Evolutionary conservation across 2,113 vertebrate species (phyloP), one percentile per base, ranked within the genome.

Genomic region (Tiliqua scincoides): DNA sequence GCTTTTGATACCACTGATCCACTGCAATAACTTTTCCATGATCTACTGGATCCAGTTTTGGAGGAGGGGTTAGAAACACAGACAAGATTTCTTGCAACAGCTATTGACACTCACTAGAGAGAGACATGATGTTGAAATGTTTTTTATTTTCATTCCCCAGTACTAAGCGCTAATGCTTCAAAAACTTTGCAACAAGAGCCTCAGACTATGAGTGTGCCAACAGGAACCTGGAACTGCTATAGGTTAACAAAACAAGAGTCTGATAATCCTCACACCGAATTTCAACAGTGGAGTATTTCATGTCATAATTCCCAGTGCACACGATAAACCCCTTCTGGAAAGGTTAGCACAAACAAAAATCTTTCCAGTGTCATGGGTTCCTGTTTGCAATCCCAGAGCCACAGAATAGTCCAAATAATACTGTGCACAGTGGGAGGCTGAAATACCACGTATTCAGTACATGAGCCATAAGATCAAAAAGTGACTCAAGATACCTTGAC

Each of bases 181-280:
- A 92, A 92, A 92, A 23, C 71, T 87, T 76, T 91, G 88, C 71
- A 59, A 59, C 68, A 67, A 61, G 87, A 92, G 72, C 25, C 84
- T 84, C 73, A 83, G 75, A 82, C 79, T 68, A 57, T 57, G 83
- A 67, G 79, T 82, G 63, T 89, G 88, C 82, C 87, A 92, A 48
- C 83, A 89, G 82, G 70, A 90, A 75, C 61, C 80, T 61, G 0
- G 9, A 76, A 82, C 73, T 83, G 67, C 76, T 52, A 43, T 57
- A 63, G 74, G 75, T 67, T 62, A 76, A 93, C 85, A 83, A 93
- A 90, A 88, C 21, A 35, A 67, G 86, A 88, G 40, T 91, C 91
- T 0, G 1, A 85, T 91, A 92, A 94, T 92, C 88, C 79, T 94
- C 89, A 87, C 80, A 82, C 84, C 40, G 79, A 90, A 93, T 89